Base-by-base conservation (phyloP, 2,888 invertebrate species). In the Heterodera filipjevi region DNA sequence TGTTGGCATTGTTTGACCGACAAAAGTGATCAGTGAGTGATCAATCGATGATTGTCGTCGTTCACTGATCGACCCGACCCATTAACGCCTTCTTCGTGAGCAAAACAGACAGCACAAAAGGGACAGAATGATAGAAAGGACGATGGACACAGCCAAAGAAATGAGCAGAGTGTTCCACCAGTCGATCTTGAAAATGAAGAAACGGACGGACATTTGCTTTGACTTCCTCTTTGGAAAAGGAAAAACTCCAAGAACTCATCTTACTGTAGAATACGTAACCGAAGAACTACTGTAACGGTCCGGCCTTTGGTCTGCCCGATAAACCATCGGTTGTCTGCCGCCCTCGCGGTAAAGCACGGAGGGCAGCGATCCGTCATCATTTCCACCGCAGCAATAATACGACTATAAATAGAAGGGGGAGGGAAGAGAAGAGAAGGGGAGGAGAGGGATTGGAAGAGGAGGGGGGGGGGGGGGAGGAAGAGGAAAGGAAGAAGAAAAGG, bases 161-260 rank as follows among this genome's bases (percentile, higher is more conserved):
- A 75, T 75, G 8, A 75, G 66, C 33, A 75, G 49, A 44, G 75
- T 44, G 32, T 75, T 75, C 75, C 75, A 75, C 75, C 75, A 75
- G 32, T 75, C 75, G 12, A 75, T 75, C 33, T 59, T 75, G 22
- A 44, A 74, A 49, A 59, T 64, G 22, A 44, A 74, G 27, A n/a
- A 53, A 53, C 5, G 59, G 27, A 59, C 53, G 6, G 22, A 59
- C n/a, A 27, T 8, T 59, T 27, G 59, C 59, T 59, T 30, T 22
- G 53, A 53, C 6, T 19, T 14, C 22, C 53, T 3, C 39, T 12
- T 39, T 12, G 39, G 39, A n/a, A n/a, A n/a, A n/a, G n/a, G n/a
- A n/a, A n/a, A n/a, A n/a, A n/a, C n/a, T n/a, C n/a, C n/a, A 53
- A 53, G 22, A 2, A 59, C 59, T 59, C 27, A 59, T 59, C 59